Evolutionary conservation across 2,888 invertebrate species (phyloP).

Genomic region (Tanaodytes sp.): DNA sequence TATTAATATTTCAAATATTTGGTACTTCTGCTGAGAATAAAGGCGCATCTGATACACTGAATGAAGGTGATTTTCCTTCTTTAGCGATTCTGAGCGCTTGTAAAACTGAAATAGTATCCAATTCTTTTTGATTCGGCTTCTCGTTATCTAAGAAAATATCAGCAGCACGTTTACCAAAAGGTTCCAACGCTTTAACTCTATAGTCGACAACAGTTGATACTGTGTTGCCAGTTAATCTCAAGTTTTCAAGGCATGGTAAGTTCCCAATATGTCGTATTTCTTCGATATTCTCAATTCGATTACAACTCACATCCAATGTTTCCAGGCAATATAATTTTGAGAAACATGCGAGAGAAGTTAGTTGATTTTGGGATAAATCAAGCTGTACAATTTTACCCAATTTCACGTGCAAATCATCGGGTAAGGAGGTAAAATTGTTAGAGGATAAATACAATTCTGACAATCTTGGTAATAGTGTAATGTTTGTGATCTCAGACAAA

Average conservation of each 20-base stretch:
- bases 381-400: slow-evolving; percentile 91
- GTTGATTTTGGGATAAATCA: slow-evolving; percentile 88
- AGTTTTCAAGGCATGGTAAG: slow-evolving; percentile 88
- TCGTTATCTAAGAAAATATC: slow-evolving; percentile 92
- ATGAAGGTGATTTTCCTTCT: slow-evolving; percentile 79
- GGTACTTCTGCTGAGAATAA: slow-evolving; percentile 70
- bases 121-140: slow-evolving; percentile 87
- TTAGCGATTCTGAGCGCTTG: slow-evolving; percentile 88
- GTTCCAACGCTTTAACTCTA: slow-evolving; percentile 89
- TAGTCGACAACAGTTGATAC: slow-evolving; percentile 91
- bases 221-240: slow-evolving; percentile 91
- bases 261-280: slow-evolving; percentile 86
- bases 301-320: slow-evolving; percentile 89
- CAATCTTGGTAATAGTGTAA: slow-evolving; percentile 85
- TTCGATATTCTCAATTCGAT: slow-evolving; percentile 84
- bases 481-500: slow-evolving; percentile 81
- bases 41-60: slow-evolving; percentile 74
- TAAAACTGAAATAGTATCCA: slow-evolving; percentile 92
- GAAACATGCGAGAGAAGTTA: slow-evolving; percentile 82
- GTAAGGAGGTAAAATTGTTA: slow-evolving; percentile 82
- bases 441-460: slow-evolving; percentile 82
- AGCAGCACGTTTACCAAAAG: slow-evolving; percentile 86
- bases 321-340: slow-evolving; percentile 90
- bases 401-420: slow-evolving; percentile 86
- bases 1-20: no score